These are phyloP conservation scores for Lynx canadensis DNA, from an alignment of 2,113 vertebrate genomes.

Conservation along the genomic window DNA sequence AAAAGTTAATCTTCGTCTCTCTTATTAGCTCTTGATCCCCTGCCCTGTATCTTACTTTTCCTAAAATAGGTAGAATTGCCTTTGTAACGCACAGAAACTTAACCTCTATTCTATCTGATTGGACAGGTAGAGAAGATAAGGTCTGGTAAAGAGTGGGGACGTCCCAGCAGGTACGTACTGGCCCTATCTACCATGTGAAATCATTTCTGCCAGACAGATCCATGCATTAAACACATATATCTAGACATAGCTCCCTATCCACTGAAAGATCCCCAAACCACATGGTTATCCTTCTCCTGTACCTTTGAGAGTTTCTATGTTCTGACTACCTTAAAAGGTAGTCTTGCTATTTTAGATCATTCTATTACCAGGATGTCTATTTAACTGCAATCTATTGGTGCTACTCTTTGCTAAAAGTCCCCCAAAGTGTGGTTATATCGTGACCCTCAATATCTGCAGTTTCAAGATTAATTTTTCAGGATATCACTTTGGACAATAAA, in stretches of 20 bases:
- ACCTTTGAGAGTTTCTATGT: not conserved
- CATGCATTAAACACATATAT: not conserved
- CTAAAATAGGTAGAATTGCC: not conserved
- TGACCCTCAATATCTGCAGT: slow-evolving; percentile 57
- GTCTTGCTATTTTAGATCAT: slow-evolving; percentile 51
- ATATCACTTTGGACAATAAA: slow-evolving; percentile 71
- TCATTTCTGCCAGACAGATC: not conserved
- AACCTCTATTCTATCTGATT: not conserved
- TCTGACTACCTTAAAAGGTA: not conserved
- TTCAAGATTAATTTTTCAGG: slow-evolving; percentile 73
- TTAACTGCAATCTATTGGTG: slow-evolving; percentile 68
- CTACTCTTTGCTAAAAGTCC: slow-evolving; percentile 62
- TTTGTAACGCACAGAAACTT: not conserved
- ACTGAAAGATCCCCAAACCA: not conserved
- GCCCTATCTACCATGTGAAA: not conserved
- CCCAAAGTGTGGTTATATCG: slow-evolving; percentile 71
- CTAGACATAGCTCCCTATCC: not conserved
- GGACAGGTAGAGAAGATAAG: not conserved
- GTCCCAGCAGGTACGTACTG: not conserved
- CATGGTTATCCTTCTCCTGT: not conserved
- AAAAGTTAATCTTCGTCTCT: not conserved
- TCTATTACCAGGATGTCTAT: slow-evolving; percentile 59
- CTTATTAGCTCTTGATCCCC: not conserved
- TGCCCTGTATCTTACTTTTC: not conserved
- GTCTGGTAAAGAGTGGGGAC: not conserved